Conservation (phyloP, 2,797 vertebrate species). For the Danio kyathit region DNA sequence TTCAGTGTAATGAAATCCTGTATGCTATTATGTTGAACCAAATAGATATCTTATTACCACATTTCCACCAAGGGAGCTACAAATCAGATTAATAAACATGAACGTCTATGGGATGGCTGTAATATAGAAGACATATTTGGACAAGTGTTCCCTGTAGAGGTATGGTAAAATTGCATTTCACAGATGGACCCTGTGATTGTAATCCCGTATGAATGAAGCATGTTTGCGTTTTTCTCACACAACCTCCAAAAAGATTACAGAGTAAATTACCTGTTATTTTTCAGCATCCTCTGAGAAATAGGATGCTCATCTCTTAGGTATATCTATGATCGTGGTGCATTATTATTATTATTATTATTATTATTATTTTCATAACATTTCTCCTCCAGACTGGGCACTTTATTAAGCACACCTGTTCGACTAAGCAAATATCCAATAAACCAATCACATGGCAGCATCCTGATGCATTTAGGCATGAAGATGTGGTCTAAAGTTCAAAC, state of each 20-base stretch:
- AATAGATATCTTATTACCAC: background rate
- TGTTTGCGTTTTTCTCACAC: background rate
- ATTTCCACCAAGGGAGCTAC: conserved; percentile 4
- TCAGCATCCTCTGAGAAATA: background rate
- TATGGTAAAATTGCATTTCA: background rate
- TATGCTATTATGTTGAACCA: background rate
- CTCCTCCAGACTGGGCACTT: background rate
- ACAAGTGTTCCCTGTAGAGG: background rate
- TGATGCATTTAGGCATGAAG: no score
- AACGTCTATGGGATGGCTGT: background rate
- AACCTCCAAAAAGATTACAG: background rate
- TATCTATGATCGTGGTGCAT: background rate
- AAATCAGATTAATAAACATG: conserved; percentile 6
- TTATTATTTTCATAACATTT: background rate
- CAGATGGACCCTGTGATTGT: background rate
- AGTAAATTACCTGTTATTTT: background rate
- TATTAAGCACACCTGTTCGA: no score
- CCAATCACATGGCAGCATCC: no score
- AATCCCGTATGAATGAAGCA: background rate
- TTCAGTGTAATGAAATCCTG: background rate
- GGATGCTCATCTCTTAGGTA: background rate
- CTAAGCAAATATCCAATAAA: no score
- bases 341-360: background rate
- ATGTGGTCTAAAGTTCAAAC: no score
- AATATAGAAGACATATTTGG: background rate